These are phyloP conservation scores for Wasmannia auropunctata DNA, from an alignment of 1,140 invertebrate species.

Conservation along the genomic window DNA sequence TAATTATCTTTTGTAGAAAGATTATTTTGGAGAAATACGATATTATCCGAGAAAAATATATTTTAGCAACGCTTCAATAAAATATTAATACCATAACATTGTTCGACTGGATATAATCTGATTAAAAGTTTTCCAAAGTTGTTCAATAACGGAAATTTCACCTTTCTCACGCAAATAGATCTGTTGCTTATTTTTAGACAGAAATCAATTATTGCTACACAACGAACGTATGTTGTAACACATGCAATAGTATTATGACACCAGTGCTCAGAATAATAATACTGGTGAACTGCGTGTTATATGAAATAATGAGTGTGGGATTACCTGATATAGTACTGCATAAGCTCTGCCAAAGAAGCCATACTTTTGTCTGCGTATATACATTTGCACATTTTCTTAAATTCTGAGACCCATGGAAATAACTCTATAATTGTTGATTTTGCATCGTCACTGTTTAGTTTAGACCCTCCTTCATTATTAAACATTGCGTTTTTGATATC, in stretches of 20 bases:
- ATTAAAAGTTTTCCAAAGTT: neutral
- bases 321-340: constrained; percentile 77
- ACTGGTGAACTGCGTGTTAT: constrained; percentile 67
- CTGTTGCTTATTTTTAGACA: neutral
- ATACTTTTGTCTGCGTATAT: constrained; percentile 68
- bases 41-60: neutral
- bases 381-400: constrained; percentile 71
- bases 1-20: neutral
- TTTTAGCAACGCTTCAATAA: neutral
- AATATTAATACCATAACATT: neutral
- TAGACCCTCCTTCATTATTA: constrained; percentile 44
- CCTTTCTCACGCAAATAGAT: neutral
- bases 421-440: constrained; percentile 70
- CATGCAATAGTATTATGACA: constrained; percentile 31
- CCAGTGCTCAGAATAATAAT: constrained; percentile 72
- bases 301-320: neutral
- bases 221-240: neutral
- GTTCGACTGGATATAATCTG: neutral
- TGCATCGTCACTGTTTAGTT: constrained; percentile 65
- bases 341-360: constrained; percentile 72
- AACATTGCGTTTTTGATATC: constrained; percentile 66
- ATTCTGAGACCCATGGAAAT: constrained; percentile 77
- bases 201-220: neutral
- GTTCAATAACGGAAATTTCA: neutral
- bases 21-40: neutral